Evolutionary conservation across 2,113 vertebrate genomes (phyloP).

Genomic region (Phaethornis superciliosus): DNA sequence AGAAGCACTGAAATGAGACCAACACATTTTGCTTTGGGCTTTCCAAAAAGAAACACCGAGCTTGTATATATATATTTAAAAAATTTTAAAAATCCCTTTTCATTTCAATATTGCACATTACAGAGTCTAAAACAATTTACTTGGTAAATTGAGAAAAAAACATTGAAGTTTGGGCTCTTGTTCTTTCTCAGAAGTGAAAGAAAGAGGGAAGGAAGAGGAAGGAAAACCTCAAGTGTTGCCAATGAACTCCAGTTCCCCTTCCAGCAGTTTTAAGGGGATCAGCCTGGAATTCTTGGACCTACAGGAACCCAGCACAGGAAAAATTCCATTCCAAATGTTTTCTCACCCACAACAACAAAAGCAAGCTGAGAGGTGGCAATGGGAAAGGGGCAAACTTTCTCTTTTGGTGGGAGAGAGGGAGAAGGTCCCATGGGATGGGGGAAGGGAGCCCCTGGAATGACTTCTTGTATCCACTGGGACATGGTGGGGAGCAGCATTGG

Average conservation of each 20-base stretch:
- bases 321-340: background rate
- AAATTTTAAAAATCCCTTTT: background rate
- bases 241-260: constrained; percentile 29
- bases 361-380: background rate
- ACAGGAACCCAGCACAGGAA: background rate
- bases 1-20: background rate
- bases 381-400: background rate
- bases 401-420: background rate
- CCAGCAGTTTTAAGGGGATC: background rate
- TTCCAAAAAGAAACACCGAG: background rate
- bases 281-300: background rate
- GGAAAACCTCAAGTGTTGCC: constrained; percentile 1
- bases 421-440: background rate
- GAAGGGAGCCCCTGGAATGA: background rate
- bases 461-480: rapidly evolving
- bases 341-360: background rate
- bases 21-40: constrained; percentile 36
- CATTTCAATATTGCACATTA: constrained; percentile 27
- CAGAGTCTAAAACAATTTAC: background rate
- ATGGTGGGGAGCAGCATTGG: rapidly evolving
- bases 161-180: constrained; percentile 8
- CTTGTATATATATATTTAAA: background rate
- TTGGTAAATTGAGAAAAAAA: constrained; percentile 33
- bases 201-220: background rate
- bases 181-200: constrained; percentile 28